phyloP scores from a whole-genome alignment of 2,113 vertebrate species.

The Theropithecus gelada region DNA sequence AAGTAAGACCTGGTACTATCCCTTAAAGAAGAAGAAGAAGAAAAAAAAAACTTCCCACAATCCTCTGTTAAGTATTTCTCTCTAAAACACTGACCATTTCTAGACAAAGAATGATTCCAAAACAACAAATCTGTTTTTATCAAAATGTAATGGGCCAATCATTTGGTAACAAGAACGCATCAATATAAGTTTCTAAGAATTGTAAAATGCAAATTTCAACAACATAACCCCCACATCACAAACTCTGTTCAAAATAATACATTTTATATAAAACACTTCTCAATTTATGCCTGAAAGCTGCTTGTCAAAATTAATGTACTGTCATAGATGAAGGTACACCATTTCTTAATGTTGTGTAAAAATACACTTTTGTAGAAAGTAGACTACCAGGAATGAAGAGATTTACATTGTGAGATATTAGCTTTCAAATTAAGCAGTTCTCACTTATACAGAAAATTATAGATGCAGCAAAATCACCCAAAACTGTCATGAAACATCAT shows the following conservation, averaged over 20 bases:
- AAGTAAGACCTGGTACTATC: slow-evolving; percentile 61
- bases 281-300: slow-evolving; percentile 79
- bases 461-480: slow-evolving; percentile 65
- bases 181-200: slow-evolving; percentile 53
- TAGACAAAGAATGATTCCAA: slow-evolving; percentile 62
- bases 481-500: slow-evolving; percentile 60
- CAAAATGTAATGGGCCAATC: slow-evolving; percentile 66
- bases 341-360: slow-evolving; percentile 85
- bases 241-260: slow-evolving; percentile 79
- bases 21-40: not conserved
- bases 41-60: not conserved
- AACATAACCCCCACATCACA: slow-evolving; percentile 82
- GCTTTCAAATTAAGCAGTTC: slow-evolving; percentile 80
- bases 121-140: slow-evolving; percentile 49
- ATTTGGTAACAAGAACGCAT: slow-evolving; percentile 53
- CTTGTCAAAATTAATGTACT: slow-evolving; percentile 64
- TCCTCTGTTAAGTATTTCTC: slow-evolving; percentile 20
- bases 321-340: slow-evolving; percentile 81
- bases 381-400: slow-evolving; percentile 71
- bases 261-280: slow-evolving; percentile 81
- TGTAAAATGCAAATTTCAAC: slow-evolving; percentile 80
- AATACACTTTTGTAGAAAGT: slow-evolving; percentile 86
- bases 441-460: slow-evolving; percentile 79
- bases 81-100: slow-evolving; percentile 29
- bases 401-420: slow-evolving; percentile 72